phyloP scores from a whole-genome alignment of 2,797 vertebrate genomes.

The Alectoris magna region DNA sequence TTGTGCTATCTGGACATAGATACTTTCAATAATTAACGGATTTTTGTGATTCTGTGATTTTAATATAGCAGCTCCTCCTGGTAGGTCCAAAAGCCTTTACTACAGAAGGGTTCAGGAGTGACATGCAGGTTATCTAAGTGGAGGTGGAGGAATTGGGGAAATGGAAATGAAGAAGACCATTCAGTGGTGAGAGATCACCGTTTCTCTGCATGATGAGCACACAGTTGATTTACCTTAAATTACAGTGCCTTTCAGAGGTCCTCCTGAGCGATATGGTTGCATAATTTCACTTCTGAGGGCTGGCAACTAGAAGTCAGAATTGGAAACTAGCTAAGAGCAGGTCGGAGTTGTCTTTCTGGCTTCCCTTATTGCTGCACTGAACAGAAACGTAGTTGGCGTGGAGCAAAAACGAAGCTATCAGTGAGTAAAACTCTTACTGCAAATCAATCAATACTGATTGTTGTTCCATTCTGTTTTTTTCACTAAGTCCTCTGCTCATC shows the following conservation, averaged over 20 bases:
- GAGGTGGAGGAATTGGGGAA: background rate
- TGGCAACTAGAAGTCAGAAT: background rate
- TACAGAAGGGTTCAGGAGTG: background rate
- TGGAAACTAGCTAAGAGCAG: background rate
- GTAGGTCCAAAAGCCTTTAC: background rate
- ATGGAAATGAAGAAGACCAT: background rate
- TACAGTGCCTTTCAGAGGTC: background rate
- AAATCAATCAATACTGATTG: background rate
- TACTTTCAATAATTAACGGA: constrained; percentile 1
- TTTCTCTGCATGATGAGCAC: background rate
- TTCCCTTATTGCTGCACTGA: background rate
- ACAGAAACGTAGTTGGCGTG: background rate
- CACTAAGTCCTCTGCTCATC: background rate
- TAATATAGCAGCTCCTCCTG: background rate
- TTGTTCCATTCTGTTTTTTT: background rate
- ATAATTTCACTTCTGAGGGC: background rate
- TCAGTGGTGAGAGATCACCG: background rate
- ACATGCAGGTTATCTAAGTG: background rate
- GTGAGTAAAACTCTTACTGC: background rate
- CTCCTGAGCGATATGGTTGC: background rate
- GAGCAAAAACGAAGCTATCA: background rate
- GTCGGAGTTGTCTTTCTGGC: background rate
- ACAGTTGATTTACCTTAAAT: background rate
- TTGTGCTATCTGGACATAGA: background rate
- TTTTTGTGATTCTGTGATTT: background rate